Evolutionary conservation across 2,797 vertebrate species (phyloP).

Genomic region (Lerista edwardsae): DNA sequence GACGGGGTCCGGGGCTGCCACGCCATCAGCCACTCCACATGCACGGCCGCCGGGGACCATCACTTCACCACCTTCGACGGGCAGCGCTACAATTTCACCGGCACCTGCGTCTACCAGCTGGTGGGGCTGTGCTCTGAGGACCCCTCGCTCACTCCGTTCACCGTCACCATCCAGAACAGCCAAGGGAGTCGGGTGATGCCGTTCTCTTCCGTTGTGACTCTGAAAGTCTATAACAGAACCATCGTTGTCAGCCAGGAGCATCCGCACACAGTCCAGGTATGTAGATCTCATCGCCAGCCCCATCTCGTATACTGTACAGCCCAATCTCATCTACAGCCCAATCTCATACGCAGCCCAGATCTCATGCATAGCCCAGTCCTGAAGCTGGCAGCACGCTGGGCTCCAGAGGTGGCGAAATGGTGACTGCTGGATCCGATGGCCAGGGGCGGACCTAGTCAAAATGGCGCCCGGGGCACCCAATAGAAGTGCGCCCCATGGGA

Average conservation of each 20-base stretch:
- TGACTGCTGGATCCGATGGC: no score
- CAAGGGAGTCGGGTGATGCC: constrained; percentile 77
- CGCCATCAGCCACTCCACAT: constrained; percentile 51
- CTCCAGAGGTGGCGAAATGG: no score
- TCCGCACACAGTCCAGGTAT: constrained; percentile 77
- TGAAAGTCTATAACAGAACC: constrained; percentile 72
- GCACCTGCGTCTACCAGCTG: constrained; percentile 77
- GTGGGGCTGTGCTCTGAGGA: constrained; percentile 56
- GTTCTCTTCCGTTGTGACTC: constrained; percentile 74
- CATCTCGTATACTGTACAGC: no score
- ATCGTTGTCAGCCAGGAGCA: constrained; percentile 77
- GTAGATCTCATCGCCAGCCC: no score
- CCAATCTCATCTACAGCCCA: no score
- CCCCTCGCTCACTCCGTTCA: constrained; percentile 71
- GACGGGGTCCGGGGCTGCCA: constrained; percentile 68
- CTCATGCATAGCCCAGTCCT: no score
- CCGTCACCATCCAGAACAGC: constrained; percentile 80
- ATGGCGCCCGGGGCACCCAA: no score
- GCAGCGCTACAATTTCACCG: constrained; percentile 71
- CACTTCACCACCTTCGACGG: constrained; percentile 77
- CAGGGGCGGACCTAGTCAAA: no score
- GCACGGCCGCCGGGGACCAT: constrained; percentile 71
- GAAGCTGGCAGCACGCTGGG: no score
- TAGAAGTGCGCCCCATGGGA: no score
- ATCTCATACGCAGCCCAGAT: no score